phyloP scores from a whole-genome alignment of 2,888 invertebrate genomes.

The Lacanobia oleracea region DNA sequence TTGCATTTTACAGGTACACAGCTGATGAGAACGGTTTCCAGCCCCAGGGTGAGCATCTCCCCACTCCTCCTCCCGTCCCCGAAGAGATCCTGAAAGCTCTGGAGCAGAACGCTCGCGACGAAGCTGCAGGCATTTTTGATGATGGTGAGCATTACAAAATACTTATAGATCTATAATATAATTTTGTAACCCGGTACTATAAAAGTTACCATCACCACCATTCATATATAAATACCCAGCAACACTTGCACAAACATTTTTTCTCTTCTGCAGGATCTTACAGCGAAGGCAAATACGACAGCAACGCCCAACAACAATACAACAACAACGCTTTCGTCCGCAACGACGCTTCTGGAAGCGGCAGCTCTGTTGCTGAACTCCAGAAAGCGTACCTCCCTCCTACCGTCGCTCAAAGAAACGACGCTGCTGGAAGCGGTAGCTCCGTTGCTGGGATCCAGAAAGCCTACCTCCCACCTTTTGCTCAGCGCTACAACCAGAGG shows the following conservation, averaged over 20 bases:
- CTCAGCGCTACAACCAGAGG: neutral
- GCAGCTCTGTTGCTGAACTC: conserved; percentile 20
- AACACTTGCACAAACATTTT: neutral
- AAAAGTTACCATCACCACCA: too few relatives aligned
- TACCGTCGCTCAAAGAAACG: conserved; percentile 57
- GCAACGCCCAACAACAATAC: conserved; percentile 48
- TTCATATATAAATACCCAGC: too few relatives aligned
- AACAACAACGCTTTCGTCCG: conserved; percentile 68
- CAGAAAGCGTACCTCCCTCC: conserved; percentile 75
- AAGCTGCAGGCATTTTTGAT: conserved; percentile 86
- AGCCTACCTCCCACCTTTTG: conserved; percentile 75
- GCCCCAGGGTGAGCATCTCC: conserved; percentile 85
- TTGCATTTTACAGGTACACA: conserved; percentile 76
- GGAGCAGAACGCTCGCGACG: conserved; percentile 86
- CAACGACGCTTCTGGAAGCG: conserved; percentile 15
- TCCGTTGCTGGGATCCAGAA: conserved; percentile 64
- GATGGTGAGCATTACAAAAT: too few relatives aligned
- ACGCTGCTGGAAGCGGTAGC: conserved; percentile 66
- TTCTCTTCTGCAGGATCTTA: conserved; percentile 84
- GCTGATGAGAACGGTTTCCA: conserved; percentile 87
- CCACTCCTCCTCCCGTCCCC: conserved; percentile 85
- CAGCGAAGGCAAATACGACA: conserved; percentile 79
- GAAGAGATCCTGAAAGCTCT: conserved; percentile 84
- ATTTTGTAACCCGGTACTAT: too few relatives aligned
- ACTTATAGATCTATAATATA: too few relatives aligned